Percentiles rank a stretch among this genome's conserved stretches.
Conservation (phyloP, 2,888 invertebrate species). For the Pristionchus entomophagus region DNA sequence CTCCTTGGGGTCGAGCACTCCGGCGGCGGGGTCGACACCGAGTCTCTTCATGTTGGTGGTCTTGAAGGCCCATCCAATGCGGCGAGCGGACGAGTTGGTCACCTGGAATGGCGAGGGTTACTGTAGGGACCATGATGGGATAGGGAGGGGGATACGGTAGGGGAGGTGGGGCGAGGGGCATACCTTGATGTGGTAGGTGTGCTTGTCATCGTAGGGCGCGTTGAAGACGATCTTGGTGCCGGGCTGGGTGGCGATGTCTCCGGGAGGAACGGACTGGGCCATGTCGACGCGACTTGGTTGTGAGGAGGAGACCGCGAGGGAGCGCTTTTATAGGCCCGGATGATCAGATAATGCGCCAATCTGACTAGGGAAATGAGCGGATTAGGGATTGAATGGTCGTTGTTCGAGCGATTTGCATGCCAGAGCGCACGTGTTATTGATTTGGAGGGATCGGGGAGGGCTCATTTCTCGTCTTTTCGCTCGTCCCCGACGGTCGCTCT, state of each 20-base stretch:
- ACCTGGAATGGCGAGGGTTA: no score
- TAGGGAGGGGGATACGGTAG: no score
- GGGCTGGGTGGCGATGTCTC: conserved; percentile 11
- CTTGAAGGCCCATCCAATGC: no score
- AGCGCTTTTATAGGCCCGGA: neutral
- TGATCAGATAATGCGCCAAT: neutral
- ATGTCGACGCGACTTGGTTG: conserved; percentile 11
- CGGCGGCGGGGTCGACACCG: neutral
- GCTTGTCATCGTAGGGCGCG: neutral
- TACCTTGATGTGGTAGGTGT: conserved; percentile 11
- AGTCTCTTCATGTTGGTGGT: no score
- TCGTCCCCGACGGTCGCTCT: neutral
- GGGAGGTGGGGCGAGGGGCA: neutral
- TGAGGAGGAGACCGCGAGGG: neutral
- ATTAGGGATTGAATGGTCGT: neutral
- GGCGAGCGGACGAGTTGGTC: no score
- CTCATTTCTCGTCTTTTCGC: neutral
- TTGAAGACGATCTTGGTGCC: conserved; percentile 11
- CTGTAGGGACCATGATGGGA: no score
- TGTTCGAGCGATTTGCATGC: neutral
- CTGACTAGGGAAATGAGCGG: neutral
- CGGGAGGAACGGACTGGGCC: conserved; percentile 5
- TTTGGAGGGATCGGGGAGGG: no score
- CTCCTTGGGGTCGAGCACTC: conserved; percentile 11
- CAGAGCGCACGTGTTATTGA: neutral